phyloP scores from a whole-genome alignment of 1,140 invertebrate genomes.

The Sinella curviseta region DNA sequence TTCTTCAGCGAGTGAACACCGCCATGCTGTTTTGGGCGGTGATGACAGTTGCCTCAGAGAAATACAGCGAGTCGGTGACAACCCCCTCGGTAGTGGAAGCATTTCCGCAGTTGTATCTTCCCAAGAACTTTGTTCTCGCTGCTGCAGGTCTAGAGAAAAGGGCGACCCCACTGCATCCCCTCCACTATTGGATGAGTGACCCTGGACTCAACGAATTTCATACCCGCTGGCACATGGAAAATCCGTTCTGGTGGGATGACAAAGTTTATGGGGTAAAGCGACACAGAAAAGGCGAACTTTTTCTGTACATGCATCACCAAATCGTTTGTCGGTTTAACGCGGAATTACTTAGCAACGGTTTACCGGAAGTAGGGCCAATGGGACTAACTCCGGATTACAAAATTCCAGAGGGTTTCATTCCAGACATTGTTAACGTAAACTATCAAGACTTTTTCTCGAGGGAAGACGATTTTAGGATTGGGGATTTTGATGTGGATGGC shows the following conservation, averaged over 20 bases:
- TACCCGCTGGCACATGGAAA: slow-evolving; percentile 3
- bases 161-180: not conserved
- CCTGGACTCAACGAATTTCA: not conserved
- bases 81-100: not conserved
- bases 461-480: not conserved
- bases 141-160: not conserved
- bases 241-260: slow-evolving; percentile 1
- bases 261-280: not conserved
- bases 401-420: slow-evolving; percentile 17
- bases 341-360: slow-evolving; percentile 20
- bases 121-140: not conserved
- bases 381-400: not conserved
- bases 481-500: not conserved
- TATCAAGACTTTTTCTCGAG: not conserved
- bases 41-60: not conserved
- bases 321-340: slow-evolving; percentile 42
- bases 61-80: not conserved
- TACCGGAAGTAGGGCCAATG: slow-evolving; percentile 2
- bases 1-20: not conserved
- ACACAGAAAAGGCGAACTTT: slow-evolving; percentile 46
- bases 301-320: slow-evolving; percentile 48
- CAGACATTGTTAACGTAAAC: slow-evolving; percentile 23
- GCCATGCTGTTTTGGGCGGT: not conserved
- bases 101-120: not conserved
- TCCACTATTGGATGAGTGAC: not conserved